phyloP scores from a whole-genome alignment of 1,140 invertebrate species.

The Drosophila pandora region DNA sequence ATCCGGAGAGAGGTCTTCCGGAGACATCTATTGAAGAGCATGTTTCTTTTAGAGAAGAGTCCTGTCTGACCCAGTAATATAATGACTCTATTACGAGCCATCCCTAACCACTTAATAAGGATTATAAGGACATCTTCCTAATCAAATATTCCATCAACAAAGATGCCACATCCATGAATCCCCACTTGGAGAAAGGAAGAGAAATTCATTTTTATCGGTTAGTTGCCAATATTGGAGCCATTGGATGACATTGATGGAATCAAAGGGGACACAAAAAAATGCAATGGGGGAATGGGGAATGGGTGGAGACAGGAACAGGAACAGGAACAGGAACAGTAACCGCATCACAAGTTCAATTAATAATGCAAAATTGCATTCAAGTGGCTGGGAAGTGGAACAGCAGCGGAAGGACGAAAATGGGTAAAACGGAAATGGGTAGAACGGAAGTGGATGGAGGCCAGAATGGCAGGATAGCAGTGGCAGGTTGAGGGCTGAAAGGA shows the following conservation, averaged over 20 bases:
- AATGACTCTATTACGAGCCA: no score
- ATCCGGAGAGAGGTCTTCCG: no score
- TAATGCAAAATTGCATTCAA: constrained; percentile 46
- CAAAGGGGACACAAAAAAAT: background rate
- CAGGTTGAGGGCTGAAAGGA: background rate
- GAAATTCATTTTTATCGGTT: background rate
- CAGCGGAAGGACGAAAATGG: constrained; percentile 4
- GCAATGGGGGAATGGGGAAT: background rate
- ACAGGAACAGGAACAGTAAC: constrained; percentile 4
- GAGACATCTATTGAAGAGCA: no score
- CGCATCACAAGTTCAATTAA: constrained; percentile 52
- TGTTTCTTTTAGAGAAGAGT: no score
- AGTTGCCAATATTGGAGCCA: background rate
- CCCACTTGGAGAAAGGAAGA: background rate
- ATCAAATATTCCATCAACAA: background rate
- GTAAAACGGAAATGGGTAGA: background rate
- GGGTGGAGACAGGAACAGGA: no score
- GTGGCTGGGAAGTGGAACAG: constrained; percentile 36
- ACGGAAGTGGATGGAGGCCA: background rate
- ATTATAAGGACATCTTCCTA: background rate
- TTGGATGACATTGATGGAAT: constrained; percentile 4
- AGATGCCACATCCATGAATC: no score
- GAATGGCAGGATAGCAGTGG: background rate
- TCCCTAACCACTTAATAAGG: no score
- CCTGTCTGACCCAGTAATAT: no score